Evolutionary conservation across 2,797 vertebrate species (phyloP).

Genomic region (Gymnoscopelus microlampas): DNA sequence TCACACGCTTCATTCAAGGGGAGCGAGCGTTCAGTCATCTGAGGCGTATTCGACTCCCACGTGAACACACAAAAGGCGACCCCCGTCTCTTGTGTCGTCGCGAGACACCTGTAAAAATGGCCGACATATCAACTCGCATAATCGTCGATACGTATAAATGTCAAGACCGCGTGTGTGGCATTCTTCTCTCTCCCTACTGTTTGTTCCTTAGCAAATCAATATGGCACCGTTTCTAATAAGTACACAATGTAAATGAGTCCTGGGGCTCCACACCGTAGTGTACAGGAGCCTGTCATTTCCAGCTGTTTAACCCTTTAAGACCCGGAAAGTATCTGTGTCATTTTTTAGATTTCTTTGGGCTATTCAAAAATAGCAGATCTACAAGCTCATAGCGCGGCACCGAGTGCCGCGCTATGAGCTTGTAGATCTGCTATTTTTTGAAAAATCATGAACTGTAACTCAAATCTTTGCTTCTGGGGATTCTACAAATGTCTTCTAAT

Average conservation of each 20-base stretch:
- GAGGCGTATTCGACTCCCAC: conserved; percentile 18
- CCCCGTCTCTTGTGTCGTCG: conserved; percentile 68
- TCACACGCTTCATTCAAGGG: conserved; percentile 32
- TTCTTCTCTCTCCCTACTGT: conserved; percentile 48
- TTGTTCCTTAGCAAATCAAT: conserved; percentile 69
- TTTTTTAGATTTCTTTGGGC: no score
- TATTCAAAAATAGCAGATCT: no score
- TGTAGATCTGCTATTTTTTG: no score
- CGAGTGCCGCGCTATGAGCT: no score
- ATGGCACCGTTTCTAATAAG: conserved; percentile 69
- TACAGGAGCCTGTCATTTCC: conserved; percentile 67
- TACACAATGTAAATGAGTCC: conserved; percentile 73
- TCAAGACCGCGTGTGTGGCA: conserved; percentile 49
- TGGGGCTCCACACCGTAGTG: conserved; percentile 50
- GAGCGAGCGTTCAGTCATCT: conserved; percentile 4
- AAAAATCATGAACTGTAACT: no score
- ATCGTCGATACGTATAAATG: conserved; percentile 66
- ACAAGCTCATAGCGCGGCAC: no score
- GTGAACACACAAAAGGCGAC: conserved; percentile 47
- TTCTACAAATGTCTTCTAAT: no score
- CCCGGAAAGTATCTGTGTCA: no score
- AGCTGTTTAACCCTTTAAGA: no score
- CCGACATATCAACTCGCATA: conserved; percentile 53
- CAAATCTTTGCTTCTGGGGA: no score
- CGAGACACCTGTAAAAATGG: conserved; percentile 62